phyloP scores from a whole-genome alignment of 1,140 invertebrate genomes.

The Agrilus planipennis region DNA sequence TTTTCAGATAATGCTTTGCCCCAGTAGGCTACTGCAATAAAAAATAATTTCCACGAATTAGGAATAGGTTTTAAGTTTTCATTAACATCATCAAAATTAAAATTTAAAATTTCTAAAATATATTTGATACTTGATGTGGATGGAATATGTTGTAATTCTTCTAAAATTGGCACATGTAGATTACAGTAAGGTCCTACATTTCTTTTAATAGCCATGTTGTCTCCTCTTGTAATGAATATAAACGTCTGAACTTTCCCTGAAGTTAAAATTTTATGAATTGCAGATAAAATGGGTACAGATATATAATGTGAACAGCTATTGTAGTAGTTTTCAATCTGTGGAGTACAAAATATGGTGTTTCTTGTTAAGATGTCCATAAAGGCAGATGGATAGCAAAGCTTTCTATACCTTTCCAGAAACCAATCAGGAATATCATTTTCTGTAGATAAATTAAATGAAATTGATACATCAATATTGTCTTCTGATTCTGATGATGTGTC shows the following conservation, averaged over 20 bases:
- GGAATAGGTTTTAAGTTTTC: slow-evolving; percentile 40
- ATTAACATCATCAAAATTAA: slow-evolving; percentile 26
- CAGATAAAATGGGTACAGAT: slow-evolving; percentile 48
- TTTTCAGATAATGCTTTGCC: slow-evolving; percentile 35
- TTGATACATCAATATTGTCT: neutral
- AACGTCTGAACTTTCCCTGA: slow-evolving; percentile 27
- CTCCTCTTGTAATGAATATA: slow-evolving; percentile 31
- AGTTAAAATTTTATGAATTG: slow-evolving; percentile 48
- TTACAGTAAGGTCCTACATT: slow-evolving; percentile 23
- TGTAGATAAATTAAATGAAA: neutral
- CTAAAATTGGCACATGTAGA: slow-evolving; percentile 30
- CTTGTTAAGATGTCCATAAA: slow-evolving; percentile 55
- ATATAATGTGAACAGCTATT: slow-evolving; percentile 46
- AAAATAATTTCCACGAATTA: slow-evolving; percentile 46
- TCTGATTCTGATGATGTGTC: too few species aligned
- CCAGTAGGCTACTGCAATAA: slow-evolving; percentile 57
- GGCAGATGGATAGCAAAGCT: slow-evolving; percentile 42
- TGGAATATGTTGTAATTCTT: slow-evolving; percentile 29
- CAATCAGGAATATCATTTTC: neutral
- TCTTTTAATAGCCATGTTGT: slow-evolving; percentile 28
- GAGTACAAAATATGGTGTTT: slow-evolving; percentile 50
- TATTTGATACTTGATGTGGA: slow-evolving; percentile 28
- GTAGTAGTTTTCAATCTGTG: slow-evolving; percentile 61
- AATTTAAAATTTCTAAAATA: slow-evolving; percentile 36
- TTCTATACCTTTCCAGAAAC: neutral